Evolutionary conservation across 2,113 vertebrate genomes (phyloP).

Genomic region (Peromyscus leucopus): DNA sequence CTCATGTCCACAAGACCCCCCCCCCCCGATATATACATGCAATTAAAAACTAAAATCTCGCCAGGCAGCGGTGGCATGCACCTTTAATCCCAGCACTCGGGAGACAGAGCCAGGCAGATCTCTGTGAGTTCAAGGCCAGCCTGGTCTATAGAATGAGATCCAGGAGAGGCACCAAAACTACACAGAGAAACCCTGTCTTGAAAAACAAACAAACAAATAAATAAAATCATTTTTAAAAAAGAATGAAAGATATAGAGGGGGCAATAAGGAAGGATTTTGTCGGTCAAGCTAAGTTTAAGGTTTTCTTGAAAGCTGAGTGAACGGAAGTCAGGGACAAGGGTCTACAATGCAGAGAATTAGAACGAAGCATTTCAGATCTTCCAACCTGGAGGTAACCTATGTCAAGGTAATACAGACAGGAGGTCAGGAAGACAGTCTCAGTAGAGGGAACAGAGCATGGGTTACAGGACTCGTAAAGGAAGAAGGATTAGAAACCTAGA

Average conservation of each 20-base stretch:
- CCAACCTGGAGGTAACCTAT: background rate
- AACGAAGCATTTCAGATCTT: background rate
- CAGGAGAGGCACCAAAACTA: too few relatives aligned
- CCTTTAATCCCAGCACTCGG: too few relatives aligned
- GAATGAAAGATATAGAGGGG: background rate
- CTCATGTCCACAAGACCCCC: background rate
- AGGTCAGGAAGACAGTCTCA: background rate
- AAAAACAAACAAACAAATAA: background rate
- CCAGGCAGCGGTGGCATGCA: too few relatives aligned
- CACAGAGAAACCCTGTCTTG: too few relatives aligned
- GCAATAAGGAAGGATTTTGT: background rate
- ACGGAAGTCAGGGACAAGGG: background rate
- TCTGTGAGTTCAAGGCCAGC: too few relatives aligned
- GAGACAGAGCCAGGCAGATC: too few relatives aligned
- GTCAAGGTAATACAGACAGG: background rate
- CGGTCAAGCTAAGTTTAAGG: background rate
- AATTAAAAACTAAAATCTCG: background rate
- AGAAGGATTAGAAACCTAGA: background rate
- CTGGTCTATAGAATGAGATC: too few relatives aligned
- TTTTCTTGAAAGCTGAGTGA: background rate
- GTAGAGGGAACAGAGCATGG: background rate
- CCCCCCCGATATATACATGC: background rate
- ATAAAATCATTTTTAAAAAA: background rate
- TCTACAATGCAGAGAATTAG: background rate
- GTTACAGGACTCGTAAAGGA: background rate